Conservation (phyloP, 2,888 invertebrate species). For the Andrena camellia region DNA sequence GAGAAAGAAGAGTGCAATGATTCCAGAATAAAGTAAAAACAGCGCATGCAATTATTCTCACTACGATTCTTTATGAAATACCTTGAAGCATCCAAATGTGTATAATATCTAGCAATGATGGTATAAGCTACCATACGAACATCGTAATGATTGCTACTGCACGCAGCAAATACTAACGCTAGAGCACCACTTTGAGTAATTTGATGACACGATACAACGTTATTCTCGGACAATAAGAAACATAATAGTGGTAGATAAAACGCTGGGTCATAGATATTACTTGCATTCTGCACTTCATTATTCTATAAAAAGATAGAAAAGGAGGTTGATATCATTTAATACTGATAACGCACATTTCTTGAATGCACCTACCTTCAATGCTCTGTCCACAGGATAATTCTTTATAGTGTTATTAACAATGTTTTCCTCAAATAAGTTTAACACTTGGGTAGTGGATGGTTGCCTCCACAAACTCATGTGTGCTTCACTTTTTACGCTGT, state of each 20-base stretch:
- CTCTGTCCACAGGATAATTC: slow-evolving; percentile 89
- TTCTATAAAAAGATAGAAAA: slow-evolving; percentile 64
- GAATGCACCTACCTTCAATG: slow-evolving; percentile 84
- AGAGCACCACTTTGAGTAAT: slow-evolving; percentile 90
- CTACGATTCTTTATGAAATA: slow-evolving; percentile 79
- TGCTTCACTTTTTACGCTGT: slow-evolving; percentile 88
- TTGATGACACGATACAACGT: slow-evolving; percentile 90
- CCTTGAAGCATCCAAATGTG: slow-evolving; percentile 91
- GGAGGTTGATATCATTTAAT: not conserved
- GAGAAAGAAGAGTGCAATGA: slow-evolving; percentile 31
- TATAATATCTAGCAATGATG: slow-evolving; percentile 90
- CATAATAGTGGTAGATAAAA: slow-evolving; percentile 93
- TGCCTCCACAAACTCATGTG: slow-evolving; percentile 89
- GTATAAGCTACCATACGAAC: slow-evolving; percentile 91
- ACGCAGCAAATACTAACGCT: slow-evolving; percentile 89
- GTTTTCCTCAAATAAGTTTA: slow-evolving; percentile 90
- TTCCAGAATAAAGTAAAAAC: not conserved
- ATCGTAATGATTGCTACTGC: slow-evolving; percentile 89
- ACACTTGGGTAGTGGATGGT: slow-evolving; percentile 90
- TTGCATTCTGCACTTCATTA: slow-evolving; percentile 68
- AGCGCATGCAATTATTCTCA: not conserved
- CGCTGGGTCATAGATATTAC: slow-evolving; percentile 91
- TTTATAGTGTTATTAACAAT: slow-evolving; percentile 89
- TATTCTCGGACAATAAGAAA: slow-evolving; percentile 91
- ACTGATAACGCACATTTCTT: slow-evolving; percentile 1